A percentile compares a stretch with the other conserved stretches of the same genome.
These are phyloP conservation scores for Potamarius usumacintae DNA, from an alignment of 2,113 vertebrate species.

Conservation along the genomic window DNA sequence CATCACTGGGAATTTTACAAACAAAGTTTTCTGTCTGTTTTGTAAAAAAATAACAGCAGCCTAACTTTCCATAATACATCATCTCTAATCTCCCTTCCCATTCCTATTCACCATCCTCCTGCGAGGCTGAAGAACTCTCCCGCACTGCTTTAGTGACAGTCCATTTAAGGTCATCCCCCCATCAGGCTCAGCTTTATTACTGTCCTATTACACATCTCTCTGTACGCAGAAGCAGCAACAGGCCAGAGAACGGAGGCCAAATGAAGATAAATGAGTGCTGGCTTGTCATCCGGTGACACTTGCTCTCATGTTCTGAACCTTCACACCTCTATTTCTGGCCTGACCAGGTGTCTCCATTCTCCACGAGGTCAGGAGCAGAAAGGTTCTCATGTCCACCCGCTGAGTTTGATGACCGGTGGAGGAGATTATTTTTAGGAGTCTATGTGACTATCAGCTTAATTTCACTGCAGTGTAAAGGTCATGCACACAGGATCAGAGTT, in stretches of 20 bases:
- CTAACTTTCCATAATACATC: neutral
- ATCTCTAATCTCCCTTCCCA: neutral
- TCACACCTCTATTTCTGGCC: constrained; percentile 68
- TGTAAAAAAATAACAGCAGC: constrained; percentile 2
- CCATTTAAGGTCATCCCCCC: constrained; percentile 1
- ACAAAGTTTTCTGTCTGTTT: neutral
- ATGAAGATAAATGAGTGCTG: constrained; percentile 72
- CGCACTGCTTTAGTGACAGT: neutral
- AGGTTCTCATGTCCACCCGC: constrained; percentile 54
- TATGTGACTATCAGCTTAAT: constrained; percentile 36
- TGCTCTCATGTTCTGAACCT: constrained; percentile 65
- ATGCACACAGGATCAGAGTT: neutral
- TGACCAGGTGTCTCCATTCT: constrained; percentile 61
- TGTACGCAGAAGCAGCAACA: constrained; percentile 41
- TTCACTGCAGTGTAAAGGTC: neutral
- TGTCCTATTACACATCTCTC: constrained; percentile 42
- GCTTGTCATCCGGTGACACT: constrained; percentile 45
- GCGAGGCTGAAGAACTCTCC: neutral
- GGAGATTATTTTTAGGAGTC: constrained; percentile 46
- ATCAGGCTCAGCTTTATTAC: constrained; percentile 52
- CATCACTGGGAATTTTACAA: neutral
- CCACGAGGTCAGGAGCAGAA: constrained; percentile 60
- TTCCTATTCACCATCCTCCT: neutral
- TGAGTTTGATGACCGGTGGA: constrained; percentile 53
- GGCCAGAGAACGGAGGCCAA: constrained; percentile 62